Percentiles rank a stretch among this genome's conserved stretches.
These are phyloP conservation scores for Gallinago solitaria DNA, from an alignment of 2,797 vertebrate species.

Conservation along the genomic window DNA sequence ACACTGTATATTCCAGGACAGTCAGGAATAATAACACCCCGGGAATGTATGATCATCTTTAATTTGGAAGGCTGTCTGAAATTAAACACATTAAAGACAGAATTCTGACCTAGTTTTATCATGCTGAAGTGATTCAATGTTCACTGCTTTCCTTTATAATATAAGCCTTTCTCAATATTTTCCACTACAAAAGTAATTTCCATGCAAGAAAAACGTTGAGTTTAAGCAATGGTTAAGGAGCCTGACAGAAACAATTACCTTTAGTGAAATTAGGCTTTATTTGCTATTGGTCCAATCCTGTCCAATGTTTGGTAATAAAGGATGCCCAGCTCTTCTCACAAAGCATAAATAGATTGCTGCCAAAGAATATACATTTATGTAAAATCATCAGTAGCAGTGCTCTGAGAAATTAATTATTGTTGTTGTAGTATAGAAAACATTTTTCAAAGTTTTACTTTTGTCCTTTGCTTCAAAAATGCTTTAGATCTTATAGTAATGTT, in stretches of 20 bases:
- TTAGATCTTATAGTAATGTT: neutral
- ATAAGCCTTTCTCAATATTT: neutral
- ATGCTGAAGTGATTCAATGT: neutral
- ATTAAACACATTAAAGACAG: slow-evolving; percentile 36
- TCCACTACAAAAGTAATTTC: neutral
- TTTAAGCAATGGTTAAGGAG: slow-evolving; percentile 13
- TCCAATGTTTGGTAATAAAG: neutral
- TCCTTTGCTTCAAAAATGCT: neutral
- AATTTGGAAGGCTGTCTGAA: slow-evolving; percentile 47
- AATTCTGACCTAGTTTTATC: slow-evolving; percentile 38
- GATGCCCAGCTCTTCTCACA: neutral
- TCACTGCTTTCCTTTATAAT: neutral
- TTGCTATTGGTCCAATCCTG: neutral
- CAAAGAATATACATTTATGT: neutral
- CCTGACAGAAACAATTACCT: neutral
- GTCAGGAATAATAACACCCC: slow-evolving; percentile 8
- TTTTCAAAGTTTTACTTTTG: neutral
- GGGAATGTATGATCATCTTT: neutral
- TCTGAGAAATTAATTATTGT: neutral
- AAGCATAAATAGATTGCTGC: neutral
- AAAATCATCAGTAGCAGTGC: neutral
- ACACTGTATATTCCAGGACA: neutral
- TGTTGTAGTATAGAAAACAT: neutral
- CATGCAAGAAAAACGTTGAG: neutral
- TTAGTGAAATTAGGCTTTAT: neutral